These are phyloP conservation scores for Piscicola geometra DNA, from an alignment of 2,888 invertebrate genomes.

Conservation along the genomic window DNA sequence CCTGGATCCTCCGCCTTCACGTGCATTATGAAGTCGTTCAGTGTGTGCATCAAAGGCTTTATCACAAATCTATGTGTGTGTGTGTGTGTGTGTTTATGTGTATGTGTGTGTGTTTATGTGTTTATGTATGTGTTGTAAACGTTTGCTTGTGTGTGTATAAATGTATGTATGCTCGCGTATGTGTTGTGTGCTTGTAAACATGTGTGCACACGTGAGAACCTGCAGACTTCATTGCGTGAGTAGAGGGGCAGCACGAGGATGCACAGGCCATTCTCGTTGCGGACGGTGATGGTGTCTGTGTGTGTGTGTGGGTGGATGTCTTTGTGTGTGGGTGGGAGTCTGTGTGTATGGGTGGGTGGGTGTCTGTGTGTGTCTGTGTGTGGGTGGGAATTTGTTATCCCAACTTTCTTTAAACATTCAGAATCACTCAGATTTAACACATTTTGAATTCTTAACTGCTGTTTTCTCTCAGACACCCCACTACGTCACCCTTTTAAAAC, in stretches of 20 bases:
- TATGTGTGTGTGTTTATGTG: neutral
- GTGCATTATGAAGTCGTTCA: slow-evolving; percentile 83
- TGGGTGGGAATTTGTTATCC: too few relatives aligned
- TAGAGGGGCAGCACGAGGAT: slow-evolving; percentile 27
- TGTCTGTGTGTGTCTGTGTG: too few relatives aligned
- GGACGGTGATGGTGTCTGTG: neutral
- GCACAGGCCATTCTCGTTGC: slow-evolving; percentile 27
- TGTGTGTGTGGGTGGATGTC: too few relatives aligned
- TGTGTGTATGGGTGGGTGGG: too few relatives aligned
- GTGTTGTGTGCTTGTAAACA: neutral
- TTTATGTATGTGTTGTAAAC: neutral
- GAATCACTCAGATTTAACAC: too few relatives aligned
- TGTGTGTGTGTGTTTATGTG: neutral
- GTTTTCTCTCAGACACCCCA: too few relatives aligned
- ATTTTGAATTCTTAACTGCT: too few relatives aligned
- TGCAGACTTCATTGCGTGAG: slow-evolving; percentile 30
- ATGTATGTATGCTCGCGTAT: neutral
- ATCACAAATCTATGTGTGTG: slow-evolving; percentile 20
- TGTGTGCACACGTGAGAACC: neutral
- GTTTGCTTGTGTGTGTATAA: neutral
- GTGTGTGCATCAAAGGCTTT: slow-evolving; percentile 78
- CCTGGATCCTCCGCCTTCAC: slow-evolving; percentile 81
- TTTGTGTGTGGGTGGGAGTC: too few relatives aligned
- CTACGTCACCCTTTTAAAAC: too few relatives aligned
- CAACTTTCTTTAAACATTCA: too few relatives aligned